Evolutionary conservation across 2,888 invertebrate species (phyloP).

Genomic region (Trachelus iudaicus): DNA sequence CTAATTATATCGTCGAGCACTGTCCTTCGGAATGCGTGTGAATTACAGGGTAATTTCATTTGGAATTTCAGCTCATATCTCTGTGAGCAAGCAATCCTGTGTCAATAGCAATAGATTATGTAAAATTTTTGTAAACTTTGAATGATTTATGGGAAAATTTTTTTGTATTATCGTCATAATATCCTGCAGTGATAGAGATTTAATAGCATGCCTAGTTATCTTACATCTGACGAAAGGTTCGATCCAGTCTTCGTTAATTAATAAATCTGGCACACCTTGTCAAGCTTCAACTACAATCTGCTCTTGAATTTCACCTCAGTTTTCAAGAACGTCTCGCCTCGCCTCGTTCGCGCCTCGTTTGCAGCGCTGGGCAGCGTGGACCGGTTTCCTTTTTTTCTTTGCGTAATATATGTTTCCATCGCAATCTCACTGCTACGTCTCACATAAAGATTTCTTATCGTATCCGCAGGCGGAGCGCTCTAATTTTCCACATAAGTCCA

Average conservation of each 20-base stretch:
- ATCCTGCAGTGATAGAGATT: background rate
- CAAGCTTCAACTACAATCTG: background rate
- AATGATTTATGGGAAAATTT: background rate
- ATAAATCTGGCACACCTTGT: background rate
- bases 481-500: background rate
- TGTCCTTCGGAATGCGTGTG: slow-evolving; percentile 42
- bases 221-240: background rate
- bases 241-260: background rate
- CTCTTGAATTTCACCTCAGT: background rate
- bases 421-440: background rate
- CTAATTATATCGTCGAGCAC: slow-evolving; percentile 48
- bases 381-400: slow-evolving; percentile 11
- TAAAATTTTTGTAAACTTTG: background rate
- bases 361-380: background rate
- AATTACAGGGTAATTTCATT: slow-evolving; percentile 47
- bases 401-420: background rate
- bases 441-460: background rate
- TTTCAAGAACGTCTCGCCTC: background rate
- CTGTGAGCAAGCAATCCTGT: background rate
- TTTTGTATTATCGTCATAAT: background rate
- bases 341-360: background rate
- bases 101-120: background rate
- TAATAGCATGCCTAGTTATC: background rate
- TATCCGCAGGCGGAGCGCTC: background rate
- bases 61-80: slow-evolving; percentile 7